Base-by-base conservation (phyloP, 2,797 vertebrate species). In the Pangasius macronema region DNA sequence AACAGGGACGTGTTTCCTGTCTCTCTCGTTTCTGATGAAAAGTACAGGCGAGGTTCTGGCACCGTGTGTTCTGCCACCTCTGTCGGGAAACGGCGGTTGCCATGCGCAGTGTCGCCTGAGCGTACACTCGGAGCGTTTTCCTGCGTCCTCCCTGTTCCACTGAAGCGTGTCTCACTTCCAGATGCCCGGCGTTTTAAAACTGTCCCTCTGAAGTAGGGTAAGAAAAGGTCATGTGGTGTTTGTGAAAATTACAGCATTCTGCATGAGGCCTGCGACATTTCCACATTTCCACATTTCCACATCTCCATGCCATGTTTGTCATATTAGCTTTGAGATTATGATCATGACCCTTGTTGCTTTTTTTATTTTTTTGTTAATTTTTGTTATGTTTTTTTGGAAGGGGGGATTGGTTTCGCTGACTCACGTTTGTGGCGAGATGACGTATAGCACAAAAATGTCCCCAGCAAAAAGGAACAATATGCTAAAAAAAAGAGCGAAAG, bases 401-500 rank as follows among this genome's bases (percentile, higher is more conserved):
- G 59, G 75, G 61, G 59, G 83, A 33, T 63, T 88, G 92, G 86
- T 55, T 79, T 55, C 36, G 82, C 82, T 92, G 90, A 91, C 75
- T 91, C 91, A 92, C 70, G 73, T 87, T 87, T 89, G 89, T 89
- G 91, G 89, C 73, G 27, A 88, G 77, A 83, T 91, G 87, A 91
- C 81, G 85, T 85, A 87, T 77, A 76, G 63, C 59, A 85, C 20
- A 88, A 88, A 86, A 89, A 89, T 91, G 84, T 89, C 82, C 85
- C 82, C 53, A 75, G 86, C 68, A 86, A 36, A 51, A 89, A 87
- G 61, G 85, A 85, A 88, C 61, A 85, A 85, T 86, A 83, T 83
- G 30, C 20, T 55, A 70, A 70, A 83, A 83, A 42, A 63, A 42
- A 20, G 14, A 51, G 20, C 8, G 9, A 27, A 68, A 55, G 9